These are phyloP conservation scores for Agrochola lota DNA, from an alignment of 2,888 invertebrate genomes.

Conservation along the genomic window DNA sequence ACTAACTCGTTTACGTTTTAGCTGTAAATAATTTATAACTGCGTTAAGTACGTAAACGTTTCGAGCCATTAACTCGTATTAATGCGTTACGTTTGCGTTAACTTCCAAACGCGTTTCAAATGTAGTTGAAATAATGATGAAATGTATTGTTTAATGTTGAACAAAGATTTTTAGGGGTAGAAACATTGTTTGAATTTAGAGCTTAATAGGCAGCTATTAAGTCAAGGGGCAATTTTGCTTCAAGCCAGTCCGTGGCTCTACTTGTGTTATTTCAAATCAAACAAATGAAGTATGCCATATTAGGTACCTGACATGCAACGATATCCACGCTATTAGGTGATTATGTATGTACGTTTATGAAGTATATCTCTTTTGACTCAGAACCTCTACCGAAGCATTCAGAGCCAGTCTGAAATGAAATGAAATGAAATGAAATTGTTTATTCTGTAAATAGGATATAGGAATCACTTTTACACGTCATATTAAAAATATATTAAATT, in stretches of 20 bases:
- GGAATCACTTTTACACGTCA: too few species aligned
- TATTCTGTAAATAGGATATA: too few species aligned
- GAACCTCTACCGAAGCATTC: background rate
- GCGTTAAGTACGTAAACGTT: constrained; percentile 52
- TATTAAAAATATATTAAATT: too few species aligned
- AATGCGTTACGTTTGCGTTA: constrained; percentile 58
- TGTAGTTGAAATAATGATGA: constrained; percentile 67
- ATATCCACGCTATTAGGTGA: background rate
- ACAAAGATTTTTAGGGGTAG: constrained; percentile 30
- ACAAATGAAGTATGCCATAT: background rate
- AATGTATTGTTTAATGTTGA: constrained; percentile 49
- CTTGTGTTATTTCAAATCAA: background rate
- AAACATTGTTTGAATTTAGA: constrained; percentile 24
- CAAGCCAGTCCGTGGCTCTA: background rate
- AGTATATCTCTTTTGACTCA: background rate
- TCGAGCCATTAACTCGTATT: constrained; percentile 58
- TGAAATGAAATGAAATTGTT: too few species aligned
- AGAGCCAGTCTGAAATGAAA: background rate
- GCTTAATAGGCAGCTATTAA: constrained; percentile 24
- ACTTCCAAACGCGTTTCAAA: constrained; percentile 56
- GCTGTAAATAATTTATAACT: constrained; percentile 59
- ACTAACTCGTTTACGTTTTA: constrained; percentile 45
- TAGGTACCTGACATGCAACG: background rate
- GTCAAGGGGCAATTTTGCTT: constrained; percentile 3
- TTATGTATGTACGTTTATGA: background rate